Evolutionary conservation across 2,888 invertebrate species (phyloP), one percentile per base, ranked within the genome.

Genomic region (Rhagophthalmus giganteus): DNA sequence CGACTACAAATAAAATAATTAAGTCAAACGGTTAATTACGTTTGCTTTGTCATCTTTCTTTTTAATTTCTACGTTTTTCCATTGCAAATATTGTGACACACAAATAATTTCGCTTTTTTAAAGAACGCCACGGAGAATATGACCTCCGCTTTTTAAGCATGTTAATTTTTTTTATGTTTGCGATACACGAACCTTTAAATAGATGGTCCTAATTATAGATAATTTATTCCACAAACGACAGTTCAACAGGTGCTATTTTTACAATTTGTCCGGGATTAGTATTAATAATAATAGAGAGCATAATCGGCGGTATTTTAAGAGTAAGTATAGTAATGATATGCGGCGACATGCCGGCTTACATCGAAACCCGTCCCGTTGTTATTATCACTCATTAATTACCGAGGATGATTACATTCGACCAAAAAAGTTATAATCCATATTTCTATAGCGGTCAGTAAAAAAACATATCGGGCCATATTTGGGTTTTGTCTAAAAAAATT

Each of bases 21-120:
- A 67, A 66, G 67, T 68, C 66, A 66, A 67, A 67, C 65, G 67
- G 67, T 68, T 68, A 68, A 65, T 65, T 65, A 63, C 59, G 62
- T 63, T 64, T 64, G 63, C 59, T 52, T 52, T 52, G 51, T 52
- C 40, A 28, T 45, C 16, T 30, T 50, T 28, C 35, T 44, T 52
- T 52, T 52, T 34, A 46, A 52, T 52, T 52, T 52, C 32, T 51
- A 28, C 40, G 40, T 45, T 47, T 51, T 52, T 40, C 33, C 39
- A 52, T 52, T 40, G 45, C 51, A 52, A 52, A 52, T 52, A 45
- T 46, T 39, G 42, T 51, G 32, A 42, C 35, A 31, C 16, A 28
- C 38, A 46, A 46, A 46, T 46, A 25, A 35, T 16, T 24, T 32
- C 30, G 35, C 10, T 27, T 37, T 24, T 45, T 14, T 26, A 44